Evolutionary conservation across 2,888 invertebrate genomes (phyloP).

Genomic region (Lasioglossum vierecki): DNA sequence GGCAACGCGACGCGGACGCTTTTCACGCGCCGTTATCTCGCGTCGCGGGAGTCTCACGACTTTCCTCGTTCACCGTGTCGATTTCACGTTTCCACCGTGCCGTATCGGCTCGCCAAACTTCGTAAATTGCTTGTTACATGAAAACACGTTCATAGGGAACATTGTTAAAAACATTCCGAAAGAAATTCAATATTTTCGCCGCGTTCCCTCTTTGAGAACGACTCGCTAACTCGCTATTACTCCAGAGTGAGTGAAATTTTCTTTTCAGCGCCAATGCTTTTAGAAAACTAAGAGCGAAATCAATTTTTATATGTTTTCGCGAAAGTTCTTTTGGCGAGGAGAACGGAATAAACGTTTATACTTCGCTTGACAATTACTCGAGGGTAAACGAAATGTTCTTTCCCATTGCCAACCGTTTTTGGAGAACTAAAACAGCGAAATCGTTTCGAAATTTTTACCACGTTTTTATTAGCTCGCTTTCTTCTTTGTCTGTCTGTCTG

Average conservation of each 20-base stretch:
- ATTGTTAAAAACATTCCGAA: not conserved
- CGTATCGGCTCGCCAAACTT: not conserved
- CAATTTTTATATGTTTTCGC: not conserved
- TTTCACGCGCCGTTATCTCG: constrained; percentile 61
- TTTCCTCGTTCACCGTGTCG: constrained; percentile 27
- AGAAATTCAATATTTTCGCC: not conserved
- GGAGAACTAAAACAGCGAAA: not conserved
- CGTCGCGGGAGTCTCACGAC: constrained; percentile 35
- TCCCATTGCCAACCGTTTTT: accelerated
- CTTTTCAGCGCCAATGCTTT: not conserved
- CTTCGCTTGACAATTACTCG: not conserved
- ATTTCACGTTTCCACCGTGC: constrained; percentile 1
- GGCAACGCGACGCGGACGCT: constrained; percentile 54
- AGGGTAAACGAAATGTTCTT: not conserved
- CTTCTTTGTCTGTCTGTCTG: too few relatives aligned
- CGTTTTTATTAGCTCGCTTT: too few relatives aligned
- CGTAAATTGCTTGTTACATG: not conserved
- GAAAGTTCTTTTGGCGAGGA: not conserved
- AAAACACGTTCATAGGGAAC: not conserved
- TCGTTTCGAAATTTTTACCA: not conserved
- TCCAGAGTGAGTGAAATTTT: not conserved
- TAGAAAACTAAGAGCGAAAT: not conserved
- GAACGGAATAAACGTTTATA: not conserved
- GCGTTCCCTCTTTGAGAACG: not conserved
- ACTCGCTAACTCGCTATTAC: not conserved